Evolutionary conservation across 2,888 invertebrate genomes (phyloP).

Genomic region (Electrophaes corylata): DNA sequence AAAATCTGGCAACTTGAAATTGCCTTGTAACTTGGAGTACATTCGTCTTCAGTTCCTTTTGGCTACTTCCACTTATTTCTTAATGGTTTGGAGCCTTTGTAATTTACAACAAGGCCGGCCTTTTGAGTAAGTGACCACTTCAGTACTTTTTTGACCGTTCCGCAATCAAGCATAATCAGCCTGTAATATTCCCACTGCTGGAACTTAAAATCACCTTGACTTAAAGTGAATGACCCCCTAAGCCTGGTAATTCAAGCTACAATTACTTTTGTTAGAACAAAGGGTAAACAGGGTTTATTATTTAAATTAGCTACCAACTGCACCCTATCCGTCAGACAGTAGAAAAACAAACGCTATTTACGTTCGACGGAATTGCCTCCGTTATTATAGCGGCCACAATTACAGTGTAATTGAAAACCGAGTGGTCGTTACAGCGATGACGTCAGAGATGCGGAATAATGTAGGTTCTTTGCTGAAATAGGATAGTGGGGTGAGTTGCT

Average conservation of each 20-base stretch:
- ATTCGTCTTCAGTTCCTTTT: not conserved
- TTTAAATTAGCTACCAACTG: constrained; percentile 25
- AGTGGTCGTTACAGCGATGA: constrained; percentile 63
- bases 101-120: not conserved
- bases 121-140: not conserved
- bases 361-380: constrained; percentile 68
- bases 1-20: too few relatives aligned
- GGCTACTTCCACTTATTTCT: not conserved
- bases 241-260: not conserved
- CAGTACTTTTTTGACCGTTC: constrained; percentile 2
- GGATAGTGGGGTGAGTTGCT: constrained; percentile 25
- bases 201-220: not conserved
- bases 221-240: constrained; percentile 1
- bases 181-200: not conserved
- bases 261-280: constrained; percentile 3
- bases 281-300: constrained; percentile 20
- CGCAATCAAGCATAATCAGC: constrained; percentile 5
- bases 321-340: constrained; percentile 40
- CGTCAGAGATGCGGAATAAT: constrained; percentile 51
- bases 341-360: constrained; percentile 76
- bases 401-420: constrained; percentile 79
- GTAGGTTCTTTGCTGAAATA: constrained; percentile 38
- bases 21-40: not conserved
- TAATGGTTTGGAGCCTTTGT: constrained; percentile 1
- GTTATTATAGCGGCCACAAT: constrained; percentile 76